Conservation (phyloP, 2,888 invertebrate genomes). For the Suillia variegata region DNA sequence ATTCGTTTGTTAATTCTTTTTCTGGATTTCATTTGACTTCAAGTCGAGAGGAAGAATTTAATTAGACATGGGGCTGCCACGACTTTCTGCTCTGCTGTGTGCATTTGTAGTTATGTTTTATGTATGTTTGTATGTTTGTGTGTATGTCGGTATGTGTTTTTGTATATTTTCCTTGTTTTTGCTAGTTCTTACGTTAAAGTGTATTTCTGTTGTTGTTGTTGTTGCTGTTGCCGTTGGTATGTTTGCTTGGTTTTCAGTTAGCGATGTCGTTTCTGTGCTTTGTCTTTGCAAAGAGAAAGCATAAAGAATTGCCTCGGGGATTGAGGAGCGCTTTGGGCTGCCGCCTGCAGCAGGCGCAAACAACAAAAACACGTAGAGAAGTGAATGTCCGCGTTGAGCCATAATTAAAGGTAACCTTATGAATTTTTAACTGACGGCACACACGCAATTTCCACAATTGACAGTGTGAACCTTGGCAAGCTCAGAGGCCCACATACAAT, state of each 20-base stretch:
- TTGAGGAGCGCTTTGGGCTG: background rate
- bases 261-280: background rate
- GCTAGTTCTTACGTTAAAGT: background rate
- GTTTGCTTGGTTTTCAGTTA: background rate
- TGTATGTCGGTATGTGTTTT: background rate
- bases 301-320: background rate
- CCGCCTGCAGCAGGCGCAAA: too few relatives aligned
- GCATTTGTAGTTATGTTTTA: background rate
- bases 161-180: background rate
- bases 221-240: background rate
- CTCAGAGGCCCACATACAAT: too few relatives aligned
- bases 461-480: too few relatives aligned
- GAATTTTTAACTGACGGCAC: background rate
- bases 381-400: background rate
- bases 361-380: too few relatives aligned
- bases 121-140: background rate
- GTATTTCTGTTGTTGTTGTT: too few relatives aligned
- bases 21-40: too few relatives aligned
- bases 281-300: too few relatives aligned
- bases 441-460: too few relatives aligned
- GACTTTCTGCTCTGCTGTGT: background rate
- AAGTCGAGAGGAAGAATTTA: too few relatives aligned
- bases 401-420: slow-evolving; percentile 1
- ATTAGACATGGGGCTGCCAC: too few relatives aligned
- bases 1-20: too few relatives aligned